Conservation (phyloP, 2,113 vertebrate genomes). For the Nerophis ophidion region DNA sequence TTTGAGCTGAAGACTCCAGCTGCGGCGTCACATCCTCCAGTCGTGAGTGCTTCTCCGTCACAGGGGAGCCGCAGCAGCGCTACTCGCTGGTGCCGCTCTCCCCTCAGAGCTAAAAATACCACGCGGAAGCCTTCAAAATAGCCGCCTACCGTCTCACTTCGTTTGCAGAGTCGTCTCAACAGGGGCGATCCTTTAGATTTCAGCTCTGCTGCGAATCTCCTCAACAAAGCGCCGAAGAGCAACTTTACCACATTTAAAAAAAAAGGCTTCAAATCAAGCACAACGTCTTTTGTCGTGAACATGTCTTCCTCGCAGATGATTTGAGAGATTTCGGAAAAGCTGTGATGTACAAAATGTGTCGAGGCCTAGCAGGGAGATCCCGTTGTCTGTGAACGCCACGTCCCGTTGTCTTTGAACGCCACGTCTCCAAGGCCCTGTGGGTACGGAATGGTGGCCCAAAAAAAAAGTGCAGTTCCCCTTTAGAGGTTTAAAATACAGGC, state of each 20-base stretch:
- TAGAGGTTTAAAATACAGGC: no score
- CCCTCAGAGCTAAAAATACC: slow-evolving; percentile 56
- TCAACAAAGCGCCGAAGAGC: slow-evolving; percentile 20
- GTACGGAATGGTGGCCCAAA: neutral
- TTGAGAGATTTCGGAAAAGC: slow-evolving; percentile 13
- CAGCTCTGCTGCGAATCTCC: slow-evolving; percentile 32
- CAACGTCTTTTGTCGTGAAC: slow-evolving; percentile 23
- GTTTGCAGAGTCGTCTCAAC: slow-evolving; percentile 45
- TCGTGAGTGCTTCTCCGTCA: slow-evolving; percentile 48
- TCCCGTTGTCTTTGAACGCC: neutral
- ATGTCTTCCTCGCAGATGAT: slow-evolving; percentile 27
- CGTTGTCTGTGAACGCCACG: neutral
- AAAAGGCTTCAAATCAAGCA: slow-evolving; percentile 22
- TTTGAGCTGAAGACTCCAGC: slow-evolving; percentile 36
- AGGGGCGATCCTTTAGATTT: slow-evolving; percentile 22
- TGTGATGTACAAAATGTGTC: slow-evolving; percentile 29
- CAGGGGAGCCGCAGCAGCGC: slow-evolving; percentile 33
- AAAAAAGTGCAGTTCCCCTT: no score
- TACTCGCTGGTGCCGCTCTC: slow-evolving; percentile 13
- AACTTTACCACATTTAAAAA: slow-evolving; percentile 36
- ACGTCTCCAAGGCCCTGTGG: neutral
- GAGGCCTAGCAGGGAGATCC: slow-evolving; percentile 20
- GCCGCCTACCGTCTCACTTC: slow-evolving; percentile 29
- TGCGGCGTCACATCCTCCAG: slow-evolving; percentile 44
- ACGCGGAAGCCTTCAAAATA: slow-evolving; percentile 42